A percentile compares a stretch with the other conserved stretches of the same genome.
Evolutionary conservation across 2,888 invertebrate genomes (phyloP).

Genomic region (Drosophila prolongata): DNA sequence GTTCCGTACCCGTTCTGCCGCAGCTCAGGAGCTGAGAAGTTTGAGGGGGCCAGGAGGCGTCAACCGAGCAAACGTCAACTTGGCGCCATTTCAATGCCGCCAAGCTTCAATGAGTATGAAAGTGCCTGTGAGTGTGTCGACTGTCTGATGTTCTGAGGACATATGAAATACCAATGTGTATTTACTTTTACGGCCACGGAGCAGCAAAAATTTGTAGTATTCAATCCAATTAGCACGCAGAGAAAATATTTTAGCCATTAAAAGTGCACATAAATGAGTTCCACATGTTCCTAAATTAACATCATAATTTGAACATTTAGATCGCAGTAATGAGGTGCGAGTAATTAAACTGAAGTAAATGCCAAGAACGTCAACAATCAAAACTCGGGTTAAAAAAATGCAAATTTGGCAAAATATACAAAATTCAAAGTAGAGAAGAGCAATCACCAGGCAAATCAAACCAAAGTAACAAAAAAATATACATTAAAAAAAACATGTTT

Average conservation of each 20-base stretch:
- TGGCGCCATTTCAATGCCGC: slow-evolving; percentile 40
- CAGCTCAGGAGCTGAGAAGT: slow-evolving; percentile 16
- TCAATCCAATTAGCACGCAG: slow-evolving; percentile 1
- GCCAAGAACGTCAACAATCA: slow-evolving; percentile 32
- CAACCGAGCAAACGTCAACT: slow-evolving; percentile 28
- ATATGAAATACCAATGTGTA: slow-evolving; percentile 9
- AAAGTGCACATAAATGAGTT: not conserved
- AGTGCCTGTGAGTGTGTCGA: slow-evolving; percentile 3
- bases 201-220: slow-evolving; percentile 17
- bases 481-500: slow-evolving; percentile 37
- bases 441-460: slow-evolving; percentile 32
- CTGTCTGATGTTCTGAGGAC: slow-evolving; percentile 10
- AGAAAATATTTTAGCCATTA: slow-evolving; percentile 3
- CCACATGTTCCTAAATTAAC: slow-evolving; percentile 8
- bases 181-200: not conserved
- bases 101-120: not conserved
- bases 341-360: not conserved
- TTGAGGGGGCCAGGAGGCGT: slow-evolving; percentile 5
- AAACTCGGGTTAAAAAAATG: not conserved
- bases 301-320: not conserved
- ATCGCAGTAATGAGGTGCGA: slow-evolving; percentile 12
- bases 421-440: slow-evolving; percentile 13
- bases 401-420: slow-evolving; percentile 14
- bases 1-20: slow-evolving; percentile 7
- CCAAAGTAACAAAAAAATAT: slow-evolving; percentile 4